Evolutionary conservation across 2,113 vertebrate genomes (phyloP), one percentile per base, ranked within the genome.

Genomic region (Pollachius pollachius): DNA sequence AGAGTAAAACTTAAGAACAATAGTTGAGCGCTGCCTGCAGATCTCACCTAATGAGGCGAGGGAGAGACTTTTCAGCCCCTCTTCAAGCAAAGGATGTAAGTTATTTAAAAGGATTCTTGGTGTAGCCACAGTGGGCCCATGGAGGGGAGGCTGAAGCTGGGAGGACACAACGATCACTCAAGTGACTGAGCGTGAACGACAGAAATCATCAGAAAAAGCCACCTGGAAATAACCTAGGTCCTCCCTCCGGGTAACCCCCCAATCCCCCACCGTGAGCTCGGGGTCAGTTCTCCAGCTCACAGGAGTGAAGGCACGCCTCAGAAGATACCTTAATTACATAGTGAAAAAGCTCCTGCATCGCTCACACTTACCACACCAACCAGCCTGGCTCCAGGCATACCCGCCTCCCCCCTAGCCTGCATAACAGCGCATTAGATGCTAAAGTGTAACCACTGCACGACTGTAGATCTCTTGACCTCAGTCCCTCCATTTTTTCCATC

Each of bases 321-420:
- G 77, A 76, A 83, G 69, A 81, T 75, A 71, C 70, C 66, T 52
- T 88, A 87, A 87, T 90, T 88, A 85, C 82, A 85, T 83, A 87
- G 83, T 67, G 78, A 84, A 70, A 72, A 76, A 67, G 72, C 69
- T 86, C 78, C 73, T 84, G 83, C 81, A 89, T 92, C 85, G 85
- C 61, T 75, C 76, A 85, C 72, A 76, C 79, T 84, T 80, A 86
- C 87, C 85, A 82, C 85, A 88, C 67, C 70, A 85, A 89, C 83
- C 87, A 79, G 75, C 60, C 83, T 78, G 87, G 83, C 82, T 88
- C 84, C 79, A 81, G 73, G 69, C 81, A 59, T 84, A 81, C 81
- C 72, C 74, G 73, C 30, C 30, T 0, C 30, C 30, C 30, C 30
- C 30, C 74, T 64, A 84, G 85, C 88, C 87, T 81, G 75, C 84